These are phyloP conservation scores for Dicyrtomina minuta DNA, from an alignment of 2,888 invertebrate genomes.

Conservation along the genomic window DNA sequence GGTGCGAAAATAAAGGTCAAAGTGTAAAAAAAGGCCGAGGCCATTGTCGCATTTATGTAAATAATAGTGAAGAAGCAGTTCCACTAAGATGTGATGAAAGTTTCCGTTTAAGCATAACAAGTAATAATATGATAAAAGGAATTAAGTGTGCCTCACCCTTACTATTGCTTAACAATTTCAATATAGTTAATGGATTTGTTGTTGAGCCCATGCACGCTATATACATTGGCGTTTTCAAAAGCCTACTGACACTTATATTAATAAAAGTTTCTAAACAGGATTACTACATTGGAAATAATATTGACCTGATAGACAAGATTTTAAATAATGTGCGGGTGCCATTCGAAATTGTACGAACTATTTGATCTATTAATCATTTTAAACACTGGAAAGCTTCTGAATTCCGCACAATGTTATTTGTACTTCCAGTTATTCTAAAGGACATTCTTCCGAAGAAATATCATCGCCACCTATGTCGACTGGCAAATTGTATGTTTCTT, in stretches of 20 bases:
- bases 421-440: neutral
- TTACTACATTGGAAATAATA: slow-evolving; percentile 32
- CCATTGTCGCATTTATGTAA: neutral
- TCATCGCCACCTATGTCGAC: neutral
- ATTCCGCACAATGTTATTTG: neutral
- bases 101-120: no score
- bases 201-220: slow-evolving; percentile 37
- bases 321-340: neutral
- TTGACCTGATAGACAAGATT: neutral
- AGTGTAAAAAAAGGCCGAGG: neutral
- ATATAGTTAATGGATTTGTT: slow-evolving; percentile 36
- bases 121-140: no score
- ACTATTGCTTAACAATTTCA: slow-evolving; percentile 25
- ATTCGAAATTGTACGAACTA: neutral
- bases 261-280: slow-evolving; percentile 7
- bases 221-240: slow-evolving; percentile 32
- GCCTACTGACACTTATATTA: slow-evolving; percentile 31
- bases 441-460: neutral
- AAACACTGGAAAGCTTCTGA: neutral
- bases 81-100: no score
- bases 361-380: neutral
- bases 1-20: slow-evolving; percentile 27
- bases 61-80: no score
- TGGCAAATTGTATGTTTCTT: slow-evolving; percentile 3
- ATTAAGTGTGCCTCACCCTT: slow-evolving; percentile 34